phyloP scores from a whole-genome alignment of 92 coral and sea anemone genomes.

The Phenganax marumi region DNA sequence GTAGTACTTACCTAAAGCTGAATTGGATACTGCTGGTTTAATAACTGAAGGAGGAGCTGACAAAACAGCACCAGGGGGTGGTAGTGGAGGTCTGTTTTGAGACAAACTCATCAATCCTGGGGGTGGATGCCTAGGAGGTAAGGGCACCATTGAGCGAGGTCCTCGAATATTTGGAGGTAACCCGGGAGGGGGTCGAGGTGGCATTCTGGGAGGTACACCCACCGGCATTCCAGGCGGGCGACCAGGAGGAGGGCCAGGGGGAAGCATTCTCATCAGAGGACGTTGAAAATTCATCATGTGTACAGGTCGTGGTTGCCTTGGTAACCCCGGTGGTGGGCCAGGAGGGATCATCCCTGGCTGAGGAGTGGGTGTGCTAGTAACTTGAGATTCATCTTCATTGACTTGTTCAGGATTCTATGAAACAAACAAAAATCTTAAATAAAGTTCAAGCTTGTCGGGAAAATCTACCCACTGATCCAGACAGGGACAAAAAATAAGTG shows the following conservation, averaged over 20 bases:
- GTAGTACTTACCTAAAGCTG: conserved; percentile 42
- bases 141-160: conserved; percentile 51
- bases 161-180: conserved; percentile 90
- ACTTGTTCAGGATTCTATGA: conserved; percentile 17
- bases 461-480: no score
- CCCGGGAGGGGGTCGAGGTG: conserved; percentile 75
- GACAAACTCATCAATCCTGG: conserved; percentile 78
- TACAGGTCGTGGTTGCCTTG: conserved; percentile 71
- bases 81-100: conserved; percentile 30
- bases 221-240: conserved; percentile 92
- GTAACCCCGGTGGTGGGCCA: conserved; percentile 81
- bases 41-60: conserved; percentile 98
- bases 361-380: background rate
- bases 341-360: conserved; percentile 61
- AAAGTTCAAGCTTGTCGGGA: no score
- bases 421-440: background rate
- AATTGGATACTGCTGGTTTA: conserved; percentile 77
- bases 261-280: conserved; percentile 82
- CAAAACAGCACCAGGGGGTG: conserved; percentile 84
- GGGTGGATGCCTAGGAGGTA: conserved; percentile 83
- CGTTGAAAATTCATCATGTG: conserved; percentile 85
- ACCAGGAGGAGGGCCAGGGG: conserved; percentile 98
- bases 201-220: conserved; percentile 66
- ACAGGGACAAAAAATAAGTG: no score
- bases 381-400: background rate